These are phyloP conservation scores for Atrina japonica DNA, from an alignment of 2,888 invertebrate species.

Conservation along the genomic window DNA sequence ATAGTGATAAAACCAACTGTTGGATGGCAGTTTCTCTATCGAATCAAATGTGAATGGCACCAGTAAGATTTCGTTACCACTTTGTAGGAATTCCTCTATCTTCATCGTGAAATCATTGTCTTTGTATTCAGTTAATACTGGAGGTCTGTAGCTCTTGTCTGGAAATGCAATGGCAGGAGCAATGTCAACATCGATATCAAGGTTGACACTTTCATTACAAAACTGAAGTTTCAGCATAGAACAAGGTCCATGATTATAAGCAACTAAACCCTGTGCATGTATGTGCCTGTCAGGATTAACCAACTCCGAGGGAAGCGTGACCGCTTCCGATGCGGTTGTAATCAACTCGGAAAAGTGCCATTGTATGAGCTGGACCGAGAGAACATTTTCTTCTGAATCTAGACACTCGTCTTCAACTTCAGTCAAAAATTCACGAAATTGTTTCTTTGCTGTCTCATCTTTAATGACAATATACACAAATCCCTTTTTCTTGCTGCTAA, in stretches of 20 bases:
- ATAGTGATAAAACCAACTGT: too few species aligned
- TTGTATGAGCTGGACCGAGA: slow-evolving; percentile 32
- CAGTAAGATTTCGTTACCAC: too few species aligned
- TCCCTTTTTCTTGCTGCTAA: slow-evolving; percentile 29
- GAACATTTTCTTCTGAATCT: slow-evolving; percentile 20
- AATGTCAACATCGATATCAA: slow-evolving; percentile 39
- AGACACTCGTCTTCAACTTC: slow-evolving; percentile 22
- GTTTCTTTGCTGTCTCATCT: background rate
- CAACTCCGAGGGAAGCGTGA: slow-evolving; percentile 31
- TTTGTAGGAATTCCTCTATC: too few species aligned
- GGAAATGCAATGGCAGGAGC: slow-evolving; percentile 39
- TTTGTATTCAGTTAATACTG: slow-evolving; percentile 12
- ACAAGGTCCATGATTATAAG: slow-evolving; percentile 33
- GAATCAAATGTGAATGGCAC: too few species aligned
- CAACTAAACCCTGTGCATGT: background rate
- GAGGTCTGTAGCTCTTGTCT: slow-evolving; percentile 10
- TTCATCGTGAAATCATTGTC: too few species aligned
- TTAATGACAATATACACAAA: slow-evolving; percentile 42
- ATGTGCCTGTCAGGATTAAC: slow-evolving; percentile 8
- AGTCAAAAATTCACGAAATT: slow-evolving; percentile 37
- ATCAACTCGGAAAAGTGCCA: slow-evolving; percentile 35
- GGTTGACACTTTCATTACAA: slow-evolving; percentile 7
- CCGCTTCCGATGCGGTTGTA: slow-evolving; percentile 14
- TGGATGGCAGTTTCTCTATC: too few species aligned
- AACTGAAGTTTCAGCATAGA: slow-evolving; percentile 31